A percentile compares a stretch with the other conserved stretches of the same genome.
phyloP scores from a whole-genome alignment of 53 echinoderm and acorn worm genomes.

The Echinarachnius parma region DNA sequence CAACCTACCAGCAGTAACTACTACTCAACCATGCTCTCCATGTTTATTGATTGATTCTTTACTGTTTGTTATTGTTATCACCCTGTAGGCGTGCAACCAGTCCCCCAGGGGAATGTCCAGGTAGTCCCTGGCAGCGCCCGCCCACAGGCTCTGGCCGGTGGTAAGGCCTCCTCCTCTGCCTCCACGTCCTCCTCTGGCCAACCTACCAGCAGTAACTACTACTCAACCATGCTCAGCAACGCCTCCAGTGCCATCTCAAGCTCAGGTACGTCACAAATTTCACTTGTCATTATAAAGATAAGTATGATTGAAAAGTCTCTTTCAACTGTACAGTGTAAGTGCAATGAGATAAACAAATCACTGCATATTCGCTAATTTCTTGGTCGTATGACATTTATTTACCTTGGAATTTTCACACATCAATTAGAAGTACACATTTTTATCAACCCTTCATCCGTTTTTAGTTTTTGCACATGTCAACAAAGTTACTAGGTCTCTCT shows the following conservation, averaged over 20 bases:
- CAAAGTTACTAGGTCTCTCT: no score
- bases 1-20: slow-evolving; percentile 71
- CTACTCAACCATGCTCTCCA: slow-evolving; percentile 94
- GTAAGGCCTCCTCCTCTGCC: slow-evolving; percentile 38
- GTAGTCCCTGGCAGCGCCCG: slow-evolving; percentile 79
- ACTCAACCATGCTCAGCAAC: slow-evolving; percentile 96
- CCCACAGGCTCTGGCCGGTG: slow-evolving; percentile 51
- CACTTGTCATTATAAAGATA: no score
- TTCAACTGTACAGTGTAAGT: no score
- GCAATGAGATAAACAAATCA: no score
- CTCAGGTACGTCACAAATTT: slow-evolving; percentile 75
- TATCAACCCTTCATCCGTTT: no score
- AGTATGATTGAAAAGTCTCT: no score
- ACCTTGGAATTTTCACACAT: no score
- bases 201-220: slow-evolving; percentile 83
- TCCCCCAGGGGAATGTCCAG: slow-evolving; percentile 96
- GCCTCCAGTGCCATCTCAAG: slow-evolving; percentile 97
- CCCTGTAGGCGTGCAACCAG: slow-evolving; percentile 73
- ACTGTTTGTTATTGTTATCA: background rate
- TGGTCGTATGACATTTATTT: no score
- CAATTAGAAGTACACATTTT: no score
- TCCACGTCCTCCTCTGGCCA: slow-evolving; percentile 53
- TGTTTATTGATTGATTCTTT: no score
- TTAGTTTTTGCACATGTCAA: no score
- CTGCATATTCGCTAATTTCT: no score